Evolutionary conservation across 2,797 vertebrate genomes (phyloP), one percentile per base, ranked within the genome.

Genomic region (Gastrophryne carolinensis): DNA sequence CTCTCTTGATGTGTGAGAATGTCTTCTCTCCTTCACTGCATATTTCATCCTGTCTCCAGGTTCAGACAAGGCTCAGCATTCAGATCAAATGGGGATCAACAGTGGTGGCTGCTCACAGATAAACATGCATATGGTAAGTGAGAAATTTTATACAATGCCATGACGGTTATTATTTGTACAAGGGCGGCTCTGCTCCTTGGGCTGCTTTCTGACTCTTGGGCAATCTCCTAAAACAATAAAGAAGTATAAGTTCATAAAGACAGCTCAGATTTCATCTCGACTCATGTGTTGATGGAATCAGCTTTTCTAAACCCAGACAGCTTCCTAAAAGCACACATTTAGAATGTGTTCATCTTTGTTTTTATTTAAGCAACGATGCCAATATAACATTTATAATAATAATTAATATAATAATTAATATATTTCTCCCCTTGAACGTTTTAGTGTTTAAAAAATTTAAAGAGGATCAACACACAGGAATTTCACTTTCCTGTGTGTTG

Each of bases 21-120:
- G 80, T 56, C 75, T 68, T 72, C 72, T 72, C 57, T 52, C 66
- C 68, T 70, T 60, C 61, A 75, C 75, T 70, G 58, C 79, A 73
- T 75, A 49, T 80, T 77, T 73, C 64, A 78, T 78, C 73, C 58
- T 75, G 56, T 12, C 29, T 60, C 70, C 12, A 0, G 61, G 24
- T 1, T 66, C 71, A 3, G 35, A 57, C 70, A 26, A 26, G 4
- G 72, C 72, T 74, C 73, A 8, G 34, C 72, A 75, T 75, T 73
- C 66, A 0, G 35, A 67, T 60, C 57, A 53, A 69, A 17, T 2
- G n/a, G 61, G 50, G 52, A 61, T 79, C 32, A 8, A 50, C 78
- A 52, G 61, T 19, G 65, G 64, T 1, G 5, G 56, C 0, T 47
- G 7, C 7, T 60, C 64, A 53, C 3, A 0, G 50, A 67, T 47